Evolutionary conservation across 2,113 vertebrate genomes (phyloP), one percentile per base, ranked within the genome.

Genomic region (Notechis scutatus): DNA sequence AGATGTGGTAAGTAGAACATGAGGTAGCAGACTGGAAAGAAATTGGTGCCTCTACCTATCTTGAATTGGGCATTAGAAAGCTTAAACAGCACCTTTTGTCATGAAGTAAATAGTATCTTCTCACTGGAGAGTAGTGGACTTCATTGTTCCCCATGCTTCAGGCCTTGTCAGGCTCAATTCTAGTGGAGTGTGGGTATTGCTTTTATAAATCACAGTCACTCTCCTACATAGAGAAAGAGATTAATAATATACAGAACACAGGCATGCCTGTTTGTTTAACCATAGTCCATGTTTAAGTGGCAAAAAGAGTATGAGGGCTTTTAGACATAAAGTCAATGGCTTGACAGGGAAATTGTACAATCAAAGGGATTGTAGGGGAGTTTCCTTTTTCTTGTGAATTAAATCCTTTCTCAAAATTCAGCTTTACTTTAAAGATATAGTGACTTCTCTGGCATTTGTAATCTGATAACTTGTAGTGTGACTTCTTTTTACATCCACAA

Each of bases 1-100:
- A 94, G 98, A 99, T 55, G 98, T 99, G 98, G 99, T 99, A 95
- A 97, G 98, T 94, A 3, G 8, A 0, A 10, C 4, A 14, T 45
- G 10, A 42, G 45, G 47, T 81, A 81, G 45, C n/a, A 20, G 18
- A 39, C 21, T 56, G 50, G 12, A 34, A 61, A 9, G n/a, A 85
- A 88, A 2, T 59, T 42, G 86, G 15, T 54, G 14, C 64, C 64
- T 34, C 64, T n/a, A 34, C 5, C 29, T 34, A 9, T 81, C 56
- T 23, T 88, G 56, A 21, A 54, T 87, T 50, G 50, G 59, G 61
- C 50, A 81, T 50, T 42, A 26, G 59, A 42, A 89, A 55, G 59
- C 34, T 74, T 52, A 26, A 69, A 55, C 0, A 7, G 52, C 54
- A 7, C 39, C 47, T 18, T 47, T 50, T 1, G 12, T 20, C 42